Conservation (phyloP, 1,140 invertebrate genomes). For the Aphelenchoides fujianensis region DNA sequence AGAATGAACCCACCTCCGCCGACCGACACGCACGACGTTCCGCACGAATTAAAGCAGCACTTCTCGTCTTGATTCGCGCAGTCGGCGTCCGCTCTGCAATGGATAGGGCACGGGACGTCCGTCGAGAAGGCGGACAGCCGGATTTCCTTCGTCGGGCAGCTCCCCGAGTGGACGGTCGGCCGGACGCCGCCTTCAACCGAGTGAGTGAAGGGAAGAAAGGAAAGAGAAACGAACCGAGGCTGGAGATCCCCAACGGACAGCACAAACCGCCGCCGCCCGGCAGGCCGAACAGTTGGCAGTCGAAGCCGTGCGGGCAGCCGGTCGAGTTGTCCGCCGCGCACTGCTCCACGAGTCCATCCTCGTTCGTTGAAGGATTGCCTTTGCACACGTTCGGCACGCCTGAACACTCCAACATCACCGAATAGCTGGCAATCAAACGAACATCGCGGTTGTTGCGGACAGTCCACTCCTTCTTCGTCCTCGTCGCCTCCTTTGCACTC, state of each 20-base stretch:
- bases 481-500: slow-evolving; percentile 44
- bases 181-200: not conserved
- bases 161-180: slow-evolving; percentile 26
- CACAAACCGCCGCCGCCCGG: slow-evolving; percentile 34
- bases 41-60: slow-evolving; percentile 54
- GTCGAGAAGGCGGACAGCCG: slow-evolving; percentile 29
- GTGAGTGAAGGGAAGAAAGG: too few relatives aligned
- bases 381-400: slow-evolving; percentile 49
- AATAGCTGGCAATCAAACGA: slow-evolving; percentile 27
- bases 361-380: slow-evolving; percentile 18
- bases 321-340: slow-evolving; percentile 28
- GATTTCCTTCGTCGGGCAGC: slow-evolving; percentile 29
- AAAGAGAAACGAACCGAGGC: too few relatives aligned
- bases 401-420: slow-evolving; percentile 23
- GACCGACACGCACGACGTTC: slow-evolving; percentile 29
- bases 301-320: slow-evolving; percentile 44
- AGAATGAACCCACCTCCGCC: not conserved
- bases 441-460: slow-evolving; percentile 52
- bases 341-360: slow-evolving; percentile 35
- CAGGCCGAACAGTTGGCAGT: slow-evolving; percentile 49
- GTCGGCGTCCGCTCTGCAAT: slow-evolving; percentile 43
- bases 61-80: slow-evolving; percentile 37
- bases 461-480: too few relatives aligned
- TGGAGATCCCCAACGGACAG: slow-evolving; percentile 25
- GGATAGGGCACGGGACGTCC: slow-evolving; percentile 23